Conservation (phyloP, 2,113 vertebrate genomes). For the Sceloporus tristichus region DNA sequence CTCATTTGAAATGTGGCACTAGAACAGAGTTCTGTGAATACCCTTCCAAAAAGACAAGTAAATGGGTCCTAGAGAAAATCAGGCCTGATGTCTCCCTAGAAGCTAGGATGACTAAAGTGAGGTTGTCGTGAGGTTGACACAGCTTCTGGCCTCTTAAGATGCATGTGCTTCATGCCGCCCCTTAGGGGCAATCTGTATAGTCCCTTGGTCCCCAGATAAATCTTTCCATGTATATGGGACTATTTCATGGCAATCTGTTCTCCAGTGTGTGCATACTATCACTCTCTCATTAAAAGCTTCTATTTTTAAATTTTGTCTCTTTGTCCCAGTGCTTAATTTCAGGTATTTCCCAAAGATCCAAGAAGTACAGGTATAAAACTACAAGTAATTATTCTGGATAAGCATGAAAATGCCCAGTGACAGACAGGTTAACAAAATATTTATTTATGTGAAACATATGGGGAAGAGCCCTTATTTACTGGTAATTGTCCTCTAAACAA, state of each 20-base stretch:
- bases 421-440: neutral
- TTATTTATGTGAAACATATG: neutral
- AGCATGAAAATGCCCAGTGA: conserved; percentile 16
- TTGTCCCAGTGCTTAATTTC: neutral
- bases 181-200: no score
- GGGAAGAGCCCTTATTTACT: conserved; percentile 33
- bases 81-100: no score
- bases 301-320: neutral
- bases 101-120: no score
- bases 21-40: no score
- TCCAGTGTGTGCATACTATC: neutral
- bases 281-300: neutral
- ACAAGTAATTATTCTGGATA: neutral
- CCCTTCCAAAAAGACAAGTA: no score
- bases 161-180: no score
- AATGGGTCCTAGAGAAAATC: no score
- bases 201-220: neutral
- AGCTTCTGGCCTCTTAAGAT: no score
- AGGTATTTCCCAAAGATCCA: neutral
- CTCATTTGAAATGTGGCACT: no score
- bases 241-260: neutral
- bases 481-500: conserved; percentile 21
- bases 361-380: conserved; percentile 15
- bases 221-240: neutral
- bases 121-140: no score